These are phyloP conservation scores for Peribatodes rhomboidaria DNA, from an alignment of 2,888 invertebrate genomes.

Conservation along the genomic window DNA sequence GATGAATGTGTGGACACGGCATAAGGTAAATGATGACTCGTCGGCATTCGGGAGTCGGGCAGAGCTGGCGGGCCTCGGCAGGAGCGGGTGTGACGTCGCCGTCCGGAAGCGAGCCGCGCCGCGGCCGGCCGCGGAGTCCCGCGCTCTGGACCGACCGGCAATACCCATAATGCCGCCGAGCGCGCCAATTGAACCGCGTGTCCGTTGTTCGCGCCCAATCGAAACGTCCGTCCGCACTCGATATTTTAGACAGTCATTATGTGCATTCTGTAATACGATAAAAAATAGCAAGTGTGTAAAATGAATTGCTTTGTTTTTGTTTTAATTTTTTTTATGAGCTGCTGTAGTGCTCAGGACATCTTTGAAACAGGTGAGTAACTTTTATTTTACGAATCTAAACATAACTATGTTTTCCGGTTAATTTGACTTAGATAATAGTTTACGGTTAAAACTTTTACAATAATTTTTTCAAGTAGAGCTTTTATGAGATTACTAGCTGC, in stretches of 20 bases:
- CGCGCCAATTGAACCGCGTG: conserved; percentile 82
- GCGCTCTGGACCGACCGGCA: conserved; percentile 63
- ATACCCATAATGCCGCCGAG: conserved; percentile 75
- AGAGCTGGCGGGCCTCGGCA: conserved; percentile 5
- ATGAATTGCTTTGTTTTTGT: conserved; percentile 61
- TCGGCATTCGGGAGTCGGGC: conserved; percentile 27
- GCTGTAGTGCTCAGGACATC: conserved; percentile 63
- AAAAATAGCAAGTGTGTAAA: conserved; percentile 49
- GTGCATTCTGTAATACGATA: conserved; percentile 44
- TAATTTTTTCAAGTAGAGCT: too few species aligned
- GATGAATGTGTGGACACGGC: too few species aligned
- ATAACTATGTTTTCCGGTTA: not conserved
- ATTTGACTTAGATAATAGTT: not conserved
- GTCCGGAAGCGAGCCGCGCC: conserved; percentile 68
- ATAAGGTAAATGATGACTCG: conserved; percentile 73
- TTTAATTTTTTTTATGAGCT: conserved; percentile 56
- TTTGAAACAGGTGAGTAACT: conserved; percentile 66
- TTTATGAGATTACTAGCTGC: too few species aligned
- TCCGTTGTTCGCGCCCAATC: conserved; percentile 74
- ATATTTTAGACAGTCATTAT: conserved; percentile 65
- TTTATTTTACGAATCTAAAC: not conserved
- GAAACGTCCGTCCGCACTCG: conserved; percentile 67
- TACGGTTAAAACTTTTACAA: not conserved
- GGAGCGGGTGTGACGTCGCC: conserved; percentile 46
- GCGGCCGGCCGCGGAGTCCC: conserved; percentile 71